Conservation (phyloP, 2,888 invertebrate species). For the Heliconius ethilla region DNA sequence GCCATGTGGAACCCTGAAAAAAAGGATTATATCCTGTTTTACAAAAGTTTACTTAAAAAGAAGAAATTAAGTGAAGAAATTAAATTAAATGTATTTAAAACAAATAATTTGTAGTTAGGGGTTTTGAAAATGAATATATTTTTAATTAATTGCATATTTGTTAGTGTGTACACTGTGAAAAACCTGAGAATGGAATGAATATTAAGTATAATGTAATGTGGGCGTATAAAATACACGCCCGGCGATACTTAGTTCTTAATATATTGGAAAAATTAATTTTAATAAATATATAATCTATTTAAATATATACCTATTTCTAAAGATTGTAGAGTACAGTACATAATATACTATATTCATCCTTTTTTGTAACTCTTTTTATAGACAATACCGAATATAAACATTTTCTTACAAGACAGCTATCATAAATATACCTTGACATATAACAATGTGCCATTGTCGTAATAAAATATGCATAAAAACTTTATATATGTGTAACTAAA, state of each 20-base stretch:
- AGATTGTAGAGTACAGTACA: background rate
- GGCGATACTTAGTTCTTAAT: background rate
- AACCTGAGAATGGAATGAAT: too few relatives aligned
- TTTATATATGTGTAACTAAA: background rate
- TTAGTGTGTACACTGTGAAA: too few relatives aligned
- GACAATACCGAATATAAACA: background rate
- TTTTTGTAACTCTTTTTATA: background rate
- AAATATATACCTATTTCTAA: background rate
- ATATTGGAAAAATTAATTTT: background rate
- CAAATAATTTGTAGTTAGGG: too few relatives aligned
- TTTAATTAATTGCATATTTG: too few relatives aligned
- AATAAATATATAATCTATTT: background rate
- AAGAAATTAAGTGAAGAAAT: background rate
- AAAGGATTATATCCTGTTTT: conserved; percentile 43
- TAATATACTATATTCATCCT: background rate
- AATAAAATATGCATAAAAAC: background rate
- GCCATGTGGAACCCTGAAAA: conserved; percentile 95
- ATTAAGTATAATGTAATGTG: too few relatives aligned
- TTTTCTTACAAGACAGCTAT: background rate
- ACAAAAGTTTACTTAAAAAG: background rate
- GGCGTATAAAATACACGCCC: too few relatives aligned
- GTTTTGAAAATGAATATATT: too few relatives aligned
- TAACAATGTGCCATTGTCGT: conserved; percentile 1
- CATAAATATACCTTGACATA: background rate
- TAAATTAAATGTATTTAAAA: background rate